Base-by-base conservation (phyloP, 2,888 invertebrate species). In the Dexiosoma caninum region DNA sequence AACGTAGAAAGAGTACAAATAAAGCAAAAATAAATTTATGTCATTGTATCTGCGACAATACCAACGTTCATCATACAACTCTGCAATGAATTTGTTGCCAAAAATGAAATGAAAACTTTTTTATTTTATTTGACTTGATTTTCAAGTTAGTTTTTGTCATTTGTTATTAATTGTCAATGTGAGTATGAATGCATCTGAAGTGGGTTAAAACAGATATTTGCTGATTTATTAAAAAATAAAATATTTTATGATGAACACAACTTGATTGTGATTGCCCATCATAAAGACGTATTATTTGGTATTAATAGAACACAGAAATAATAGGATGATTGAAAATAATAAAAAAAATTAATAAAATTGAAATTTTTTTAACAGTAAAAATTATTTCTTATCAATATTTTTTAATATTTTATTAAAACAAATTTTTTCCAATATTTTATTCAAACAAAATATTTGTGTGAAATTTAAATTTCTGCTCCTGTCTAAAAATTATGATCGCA, bases 71-170 rank as follows among this genome's bases (percentile, higher is more conserved):
- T 40, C 62, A 30, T 16, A 23, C 51, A 51, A 16, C 27, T 40
- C 14, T 46, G 35, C 57, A 37, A 59, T 70, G 16, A 49, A 59
- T 10, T 59, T 37, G 23, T 44, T n/a, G n/a, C n/a, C n/a, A n/a
- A n/a, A n/a, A n/a, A 30, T 21, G 12, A 14, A 49, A 44, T 55
- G 9, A 0, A 57, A 30, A 40, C 30, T 40, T 59, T 51, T 7
- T n/a, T 4, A 49, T 51, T 46, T 51, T 30, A 16, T 69, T 60
- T 27, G 32, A 51, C 23, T 23, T 64, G 30, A 57, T 46, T 66
- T 57, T 69, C 62, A 46, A 64, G 66, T 59, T 57, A 46, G 16
- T 67, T 62, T 71, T 76, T 80, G 60, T 42, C 60, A 60, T 72
- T 71, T 70, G 64, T 76, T 80, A 60, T 44, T 69, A 40, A 66